Base-by-base conservation (phyloP, 2,797 vertebrate genomes). In the Crax fasciolata region DNA sequence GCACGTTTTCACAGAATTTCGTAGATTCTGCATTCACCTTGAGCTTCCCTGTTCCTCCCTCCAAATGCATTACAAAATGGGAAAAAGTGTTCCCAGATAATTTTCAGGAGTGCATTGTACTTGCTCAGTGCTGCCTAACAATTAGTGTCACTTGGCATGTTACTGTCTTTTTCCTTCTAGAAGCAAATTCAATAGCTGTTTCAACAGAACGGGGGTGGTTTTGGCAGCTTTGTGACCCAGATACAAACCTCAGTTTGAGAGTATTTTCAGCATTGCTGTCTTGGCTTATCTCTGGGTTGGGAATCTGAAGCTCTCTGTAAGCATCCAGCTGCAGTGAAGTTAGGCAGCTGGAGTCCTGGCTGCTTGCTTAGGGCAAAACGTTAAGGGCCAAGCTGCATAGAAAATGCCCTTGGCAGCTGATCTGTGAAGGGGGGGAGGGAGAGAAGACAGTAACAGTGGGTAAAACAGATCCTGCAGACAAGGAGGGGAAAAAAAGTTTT, bases 151-250 rank as follows among this genome's bases (percentile, higher is more conserved):
- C 89, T 96, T 94, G 95, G 94, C 78, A 78, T 46, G 91, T 91
- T 94, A 84, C 90, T 92, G 90, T 91, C 90, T 90, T 91, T 92
- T 93, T 80, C 85, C 63, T 97, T 93, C 94, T 96, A 93, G 95
- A 92, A 96, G 94, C 87, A 93, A 94, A 97, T 95, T 95, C 85
- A 97, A 94, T 96, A 91, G 92, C 93, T 95, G 52, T 83, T 85
- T 82, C 94, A 95, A 87, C 48, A 77, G 87, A 89, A 95, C 3
- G 44, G 76, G 94, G 87, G 89, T 94, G 91, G 83, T 58, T 96
- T 97, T 96, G 96, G 96, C 96, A 97, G 93, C 93, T 94, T 79
- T 92, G 68, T 95, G 96, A 97, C 96, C 97, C 94, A 97, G 93
- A 96, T 97, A 97, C 79, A 83, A 94, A 71, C 72, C 89, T 61